A percentile compares a stretch with the other conserved stretches of the same genome.
Evolutionary conservation across 2,888 invertebrate species (phyloP).

Genomic region (Cantharis lateralis): DNA sequence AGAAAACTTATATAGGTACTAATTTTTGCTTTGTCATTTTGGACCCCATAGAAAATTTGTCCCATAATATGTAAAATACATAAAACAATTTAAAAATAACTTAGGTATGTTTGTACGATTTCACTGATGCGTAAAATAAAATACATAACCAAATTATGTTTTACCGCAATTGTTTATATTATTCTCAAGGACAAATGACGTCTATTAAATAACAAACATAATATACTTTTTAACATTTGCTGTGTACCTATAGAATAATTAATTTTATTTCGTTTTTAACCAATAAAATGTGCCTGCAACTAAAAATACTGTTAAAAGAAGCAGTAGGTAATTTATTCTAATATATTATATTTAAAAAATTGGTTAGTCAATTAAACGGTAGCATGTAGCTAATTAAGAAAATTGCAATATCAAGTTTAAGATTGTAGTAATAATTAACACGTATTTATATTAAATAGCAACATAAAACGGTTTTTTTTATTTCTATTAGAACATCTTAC

Average conservation of each 20-base stretch:
- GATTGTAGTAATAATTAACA: not conserved
- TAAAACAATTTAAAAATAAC: not conserved
- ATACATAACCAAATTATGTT: conserved; percentile 6
- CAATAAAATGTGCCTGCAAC: not conserved
- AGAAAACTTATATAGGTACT: not conserved
- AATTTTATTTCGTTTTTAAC: not conserved
- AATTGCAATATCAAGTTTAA: not conserved
- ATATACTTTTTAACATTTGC: conserved; percentile 7
- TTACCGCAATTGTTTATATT: conserved; percentile 8
- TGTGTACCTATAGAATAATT: not conserved
- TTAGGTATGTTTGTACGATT: not conserved
- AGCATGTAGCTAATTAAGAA: not conserved
- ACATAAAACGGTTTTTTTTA: not conserved
- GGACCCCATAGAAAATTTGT: not conserved
- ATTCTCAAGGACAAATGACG: conserved; percentile 10
- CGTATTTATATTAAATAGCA: not conserved
- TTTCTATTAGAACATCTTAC: not conserved
- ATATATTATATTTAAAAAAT: not conserved
- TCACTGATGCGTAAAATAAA: not conserved
- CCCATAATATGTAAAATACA: no score
- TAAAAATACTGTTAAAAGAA: not conserved
- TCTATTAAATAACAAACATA: conserved; percentile 1
- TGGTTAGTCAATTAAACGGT: not conserved
- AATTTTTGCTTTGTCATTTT: not conserved
- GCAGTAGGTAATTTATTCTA: not conserved